Conservation (phyloP, 2,888 invertebrate genomes). For the Polietes domitor region DNA sequence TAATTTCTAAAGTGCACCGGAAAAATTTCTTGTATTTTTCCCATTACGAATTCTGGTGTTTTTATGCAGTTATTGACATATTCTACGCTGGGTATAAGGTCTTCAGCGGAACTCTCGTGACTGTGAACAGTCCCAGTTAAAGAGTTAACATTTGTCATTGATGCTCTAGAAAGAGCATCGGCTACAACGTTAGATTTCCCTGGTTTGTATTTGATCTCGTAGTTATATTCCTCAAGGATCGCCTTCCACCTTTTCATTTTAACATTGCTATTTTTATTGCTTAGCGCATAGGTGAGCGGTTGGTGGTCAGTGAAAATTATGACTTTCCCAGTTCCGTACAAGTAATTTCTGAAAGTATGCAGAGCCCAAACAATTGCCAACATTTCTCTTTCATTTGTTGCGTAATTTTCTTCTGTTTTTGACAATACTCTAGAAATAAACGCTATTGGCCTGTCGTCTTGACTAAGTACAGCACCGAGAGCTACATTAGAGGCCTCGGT, state of each 20-base stretch:
- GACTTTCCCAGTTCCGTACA: constrained; percentile 11
- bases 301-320: constrained; percentile 26
- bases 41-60: not conserved
- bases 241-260: constrained; percentile 38
- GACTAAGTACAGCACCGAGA: constrained; percentile 1
- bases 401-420: too few species aligned
- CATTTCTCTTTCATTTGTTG: not conserved
- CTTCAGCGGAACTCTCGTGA: not conserved
- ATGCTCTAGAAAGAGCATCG: not conserved
- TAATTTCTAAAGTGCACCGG: not conserved
- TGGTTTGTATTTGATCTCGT: not conserved
- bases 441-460: not conserved
- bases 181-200: not conserved
- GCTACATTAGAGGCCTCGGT: constrained; percentile 19
- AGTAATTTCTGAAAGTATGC: not conserved
- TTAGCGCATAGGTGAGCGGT: constrained; percentile 8
- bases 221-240: not conserved
- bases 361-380: constrained; percentile 18
- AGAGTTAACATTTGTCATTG: too few species aligned
- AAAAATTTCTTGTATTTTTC: constrained; percentile 12
- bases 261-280: constrained; percentile 10
- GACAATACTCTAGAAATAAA: too few species aligned
- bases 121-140: not conserved
- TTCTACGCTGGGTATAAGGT: not conserved
- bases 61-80: too few species aligned